These are phyloP conservation scores for Laticauda laticaudata DNA, from an alignment of 2,113 vertebrate species.

Conservation along the genomic window DNA sequence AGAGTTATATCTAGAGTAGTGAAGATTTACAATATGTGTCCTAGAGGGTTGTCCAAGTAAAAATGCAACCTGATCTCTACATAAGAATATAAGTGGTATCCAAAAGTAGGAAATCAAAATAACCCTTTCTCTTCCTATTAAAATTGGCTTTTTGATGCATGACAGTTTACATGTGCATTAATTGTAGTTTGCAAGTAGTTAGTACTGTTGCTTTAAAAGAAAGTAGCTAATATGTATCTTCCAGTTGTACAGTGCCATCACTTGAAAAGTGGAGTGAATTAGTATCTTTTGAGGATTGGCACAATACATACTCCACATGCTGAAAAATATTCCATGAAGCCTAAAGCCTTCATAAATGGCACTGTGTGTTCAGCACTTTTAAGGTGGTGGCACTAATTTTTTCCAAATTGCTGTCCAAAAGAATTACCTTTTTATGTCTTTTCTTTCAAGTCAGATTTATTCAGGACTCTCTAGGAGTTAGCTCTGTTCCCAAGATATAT, in stretches of 20 bases:
- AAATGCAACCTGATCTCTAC: conserved; percentile 66
- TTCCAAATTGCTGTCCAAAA: conserved; percentile 62
- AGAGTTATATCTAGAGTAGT: conserved; percentile 75
- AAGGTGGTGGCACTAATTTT: conserved; percentile 66
- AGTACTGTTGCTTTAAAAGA: conserved; percentile 68
- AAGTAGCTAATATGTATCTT: conserved; percentile 65
- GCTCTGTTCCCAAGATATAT: conserved; percentile 53
- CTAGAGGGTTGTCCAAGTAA: conserved; percentile 77
- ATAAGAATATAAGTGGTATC: conserved; percentile 53
- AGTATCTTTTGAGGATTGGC: conserved; percentile 54
- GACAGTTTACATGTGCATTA: conserved; percentile 73
- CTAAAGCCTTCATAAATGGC: conserved; percentile 46
- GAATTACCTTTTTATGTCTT: conserved; percentile 60
- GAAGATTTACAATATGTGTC: conserved; percentile 80
- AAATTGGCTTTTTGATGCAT: conserved; percentile 76
- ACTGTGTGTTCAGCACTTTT: conserved; percentile 58
- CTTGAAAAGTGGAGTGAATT: conserved; percentile 61
- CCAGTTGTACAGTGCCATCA: conserved; percentile 64
- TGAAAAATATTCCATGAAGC: conserved; percentile 41
- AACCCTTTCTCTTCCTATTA: conserved; percentile 65
- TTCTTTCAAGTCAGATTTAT: conserved; percentile 61
- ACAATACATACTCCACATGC: conserved; percentile 46
- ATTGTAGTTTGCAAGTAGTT: conserved; percentile 68
- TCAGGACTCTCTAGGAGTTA: conserved; percentile 68
- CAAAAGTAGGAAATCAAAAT: conserved; percentile 49